Evolutionary conservation across 2,113 vertebrate genomes (phyloP), one percentile per base, ranked within the genome.

Genomic region (Ursus arctos): DNA sequence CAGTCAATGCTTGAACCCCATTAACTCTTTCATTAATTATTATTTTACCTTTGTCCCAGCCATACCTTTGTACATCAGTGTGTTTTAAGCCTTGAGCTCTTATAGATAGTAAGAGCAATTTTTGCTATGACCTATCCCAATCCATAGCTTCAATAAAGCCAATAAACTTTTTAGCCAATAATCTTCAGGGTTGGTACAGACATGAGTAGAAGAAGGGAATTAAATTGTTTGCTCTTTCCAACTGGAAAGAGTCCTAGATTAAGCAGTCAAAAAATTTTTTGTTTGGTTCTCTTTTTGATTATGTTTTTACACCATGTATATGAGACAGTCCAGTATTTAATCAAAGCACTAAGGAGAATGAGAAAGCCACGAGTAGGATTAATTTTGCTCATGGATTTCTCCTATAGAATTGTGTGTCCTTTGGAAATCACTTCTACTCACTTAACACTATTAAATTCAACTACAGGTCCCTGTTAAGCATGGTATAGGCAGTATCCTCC

Each of bases 21-120:
- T 53, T 91, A 88, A 83, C 9, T 71, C 92, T 92, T 91, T 84
- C 83, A 9, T 14, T 93, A 93, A 91, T 59, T 69, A 93, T 80
- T 96, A 72, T 97, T 97, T 96, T 47, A 86, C 26, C 28, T 94
- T 82, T 96, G 33, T 89, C 9, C 12, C n/a, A 31, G 6, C 0
- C 6, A 55, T 74, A 2, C 61, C 63, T 96, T 97, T 91, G 71
- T 61, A 97, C 92, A 91, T 92, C 40, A 82, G 94, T 13, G 3
- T 59, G 43, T 86, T 96, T 18, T 49, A 31, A 94, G 7, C 2
- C 36, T 95, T n/a, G 88, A 91, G 4, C 6, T 95, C 7, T 31
- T 91, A 7, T 15, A 77, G 10, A 6, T 4, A 69, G 13, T 3
- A 82, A 69, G 18, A 53, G 0, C 22, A 84, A 47, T 26, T 36